Percentiles rank a stretch among this genome's conserved stretches.
phyloP scores from a whole-genome alignment of 2,113 vertebrate species.

The Tyrannus savana region DNA sequence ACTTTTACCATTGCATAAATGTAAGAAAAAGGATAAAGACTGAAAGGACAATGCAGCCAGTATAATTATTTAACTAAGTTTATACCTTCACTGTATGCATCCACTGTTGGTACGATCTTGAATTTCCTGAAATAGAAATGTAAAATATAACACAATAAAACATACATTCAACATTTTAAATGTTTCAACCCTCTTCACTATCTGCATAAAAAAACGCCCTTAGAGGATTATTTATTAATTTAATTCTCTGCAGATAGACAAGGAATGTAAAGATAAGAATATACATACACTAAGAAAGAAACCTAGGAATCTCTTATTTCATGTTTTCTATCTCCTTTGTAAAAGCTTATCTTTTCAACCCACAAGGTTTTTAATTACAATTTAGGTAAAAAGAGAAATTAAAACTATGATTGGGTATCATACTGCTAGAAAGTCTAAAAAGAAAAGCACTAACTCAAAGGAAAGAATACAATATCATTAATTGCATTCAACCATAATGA shows the following conservation, averaged over 20 bases:
- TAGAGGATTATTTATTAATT: not conserved
- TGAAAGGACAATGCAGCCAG: not conserved
- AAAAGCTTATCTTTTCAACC: not conserved
- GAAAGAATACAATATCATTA: not conserved
- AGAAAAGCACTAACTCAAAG: not conserved
- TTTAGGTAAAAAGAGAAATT: not conserved
- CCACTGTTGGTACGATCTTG: slow-evolving; percentile 93
- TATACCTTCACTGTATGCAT: slow-evolving; percentile 93
- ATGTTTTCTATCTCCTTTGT: not conserved
- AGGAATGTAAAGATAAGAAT: not conserved
- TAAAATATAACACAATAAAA: not conserved
- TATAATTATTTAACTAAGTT: not conserved
- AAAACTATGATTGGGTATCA: not conserved
- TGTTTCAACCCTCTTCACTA: not conserved
- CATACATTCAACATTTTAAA: not conserved
- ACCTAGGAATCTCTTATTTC: not conserved
- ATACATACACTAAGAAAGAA: not conserved
- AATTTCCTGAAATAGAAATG: slow-evolving; percentile 81
- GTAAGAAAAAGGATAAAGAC: not conserved
- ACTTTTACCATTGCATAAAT: not conserved
- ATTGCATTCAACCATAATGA: not conserved
- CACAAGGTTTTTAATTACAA: not conserved
- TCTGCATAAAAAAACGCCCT: not conserved
- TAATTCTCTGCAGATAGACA: not conserved
- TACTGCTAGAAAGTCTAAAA: not conserved